Evolutionary conservation across 2,888 invertebrate species (phyloP).

Genomic region (Caenorhabditis auriculariae): DNA sequence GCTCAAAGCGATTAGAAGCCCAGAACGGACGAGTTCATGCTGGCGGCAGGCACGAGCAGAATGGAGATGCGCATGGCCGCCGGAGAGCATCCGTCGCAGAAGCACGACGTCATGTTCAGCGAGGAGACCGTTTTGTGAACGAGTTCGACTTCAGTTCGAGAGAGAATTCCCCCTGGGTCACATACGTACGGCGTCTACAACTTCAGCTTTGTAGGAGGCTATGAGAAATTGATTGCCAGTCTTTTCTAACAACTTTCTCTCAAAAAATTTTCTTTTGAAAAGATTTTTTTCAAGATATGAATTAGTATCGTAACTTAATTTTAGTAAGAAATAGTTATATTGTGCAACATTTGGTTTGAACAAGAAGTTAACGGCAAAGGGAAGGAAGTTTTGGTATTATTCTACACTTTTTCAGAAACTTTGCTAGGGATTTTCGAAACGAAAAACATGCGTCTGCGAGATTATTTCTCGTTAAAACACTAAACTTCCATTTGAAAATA

Average conservation of each 20-base stretch:
- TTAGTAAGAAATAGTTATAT: too few relatives aligned
- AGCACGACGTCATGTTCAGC: conserved; percentile 45
- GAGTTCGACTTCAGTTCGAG: conserved; percentile 41
- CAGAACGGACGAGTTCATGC: conserved; percentile 7
- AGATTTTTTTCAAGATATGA: neutral
- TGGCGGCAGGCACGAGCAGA: conserved; percentile 22
- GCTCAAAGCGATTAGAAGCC: neutral
- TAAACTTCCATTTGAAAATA: too few relatives aligned
- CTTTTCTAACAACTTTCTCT: neutral
- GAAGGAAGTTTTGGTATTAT: too few relatives aligned
- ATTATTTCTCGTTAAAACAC: too few relatives aligned
- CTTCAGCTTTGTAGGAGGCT: neutral
- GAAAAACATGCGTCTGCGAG: too few relatives aligned
- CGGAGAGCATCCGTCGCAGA: conserved; percentile 20
- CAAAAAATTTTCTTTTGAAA: neutral
- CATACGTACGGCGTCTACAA: conserved; percentile 41
- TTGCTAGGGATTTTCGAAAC: too few relatives aligned
- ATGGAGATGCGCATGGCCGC: conserved; percentile 18
- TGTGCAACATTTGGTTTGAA: too few relatives aligned
- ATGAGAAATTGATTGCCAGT: neutral
- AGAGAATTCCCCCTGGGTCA: conserved; percentile 42
- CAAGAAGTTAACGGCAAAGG: too few relatives aligned
- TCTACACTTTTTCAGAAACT: too few relatives aligned
- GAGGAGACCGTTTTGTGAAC: conserved; percentile 27
- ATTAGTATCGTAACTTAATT: too few relatives aligned